Base-by-base conservation (phyloP, 2,888 invertebrate genomes). In the Melinopterus prodromus region DNA sequence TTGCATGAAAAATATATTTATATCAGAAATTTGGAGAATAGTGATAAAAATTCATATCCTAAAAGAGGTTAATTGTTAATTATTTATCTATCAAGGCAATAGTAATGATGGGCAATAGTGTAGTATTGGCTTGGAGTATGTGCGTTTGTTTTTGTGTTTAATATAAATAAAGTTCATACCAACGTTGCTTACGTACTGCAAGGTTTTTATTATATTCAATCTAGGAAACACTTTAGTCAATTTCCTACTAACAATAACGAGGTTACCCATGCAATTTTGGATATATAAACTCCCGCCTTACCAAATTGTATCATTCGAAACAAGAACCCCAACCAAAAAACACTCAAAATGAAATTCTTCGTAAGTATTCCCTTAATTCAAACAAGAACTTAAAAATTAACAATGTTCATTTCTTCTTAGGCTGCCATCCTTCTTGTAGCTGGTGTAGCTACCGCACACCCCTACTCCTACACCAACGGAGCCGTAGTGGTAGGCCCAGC, bases 391-490 rank as follows among this genome's bases (percentile, higher is more conserved):
- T 9, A 9, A 6, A 53, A 53, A 1, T 53, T 12, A 53, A 53
- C 12, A 53, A 53, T 53, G 2, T 9, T 53, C 53, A 53, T 12
- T 9, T 9, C 53, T 53, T 53, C 12, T 53, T 77, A 86, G 86
- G 82, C 84, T 77, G 83, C 82, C 69, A 79, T 85, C 80, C 83
- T 86, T 76, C 78, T 87, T 37, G 81, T 85, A 74, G 85, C 83
- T 81, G 81, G 84, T 71, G 82, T 86, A 36, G 86, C 86, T 70
- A 84, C 82, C 80, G 84, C 84, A 80, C 84, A 86, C 36, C 87
- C 87, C 16, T 84, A 86, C 36, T 87, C 87, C n/a, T 86, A 86
- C 80, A 76, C 86, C 78, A 78, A 84, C 26, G 86, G 86, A 38
- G 76, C 71, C 15, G 77, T 77, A 35, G 72, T 79, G 71, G 79